Evolutionary conservation across 2,113 vertebrate genomes (phyloP).

Genomic region (Lepus timidus): DNA sequence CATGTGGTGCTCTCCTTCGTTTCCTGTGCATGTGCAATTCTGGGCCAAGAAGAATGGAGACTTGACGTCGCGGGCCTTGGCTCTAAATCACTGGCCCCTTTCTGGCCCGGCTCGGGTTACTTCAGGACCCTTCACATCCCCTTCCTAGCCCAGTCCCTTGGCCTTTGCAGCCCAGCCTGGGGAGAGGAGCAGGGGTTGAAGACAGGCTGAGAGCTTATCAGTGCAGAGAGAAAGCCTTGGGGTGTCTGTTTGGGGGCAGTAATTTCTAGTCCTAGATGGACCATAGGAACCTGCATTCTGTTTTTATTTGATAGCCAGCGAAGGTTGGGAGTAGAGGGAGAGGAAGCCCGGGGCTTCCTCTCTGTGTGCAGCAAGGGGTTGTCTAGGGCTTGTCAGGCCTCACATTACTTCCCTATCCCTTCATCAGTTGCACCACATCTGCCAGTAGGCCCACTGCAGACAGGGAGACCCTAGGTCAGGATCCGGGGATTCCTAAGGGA

Average conservation of each 20-base stretch:
- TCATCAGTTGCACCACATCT: neutral
- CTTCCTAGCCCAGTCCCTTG: neutral
- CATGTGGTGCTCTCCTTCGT: neutral
- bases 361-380: neutral
- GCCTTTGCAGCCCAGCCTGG: accelerated
- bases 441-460: neutral
- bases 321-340: too few species aligned
- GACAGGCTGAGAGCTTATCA: accelerated
- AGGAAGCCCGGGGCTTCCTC: neutral
- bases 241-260: neutral
- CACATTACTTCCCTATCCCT: neutral
- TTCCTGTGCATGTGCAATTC: neutral
- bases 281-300: neutral
- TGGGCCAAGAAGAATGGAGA: neutral
- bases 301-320: too few species aligned
- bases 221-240: neutral
- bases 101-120: neutral
- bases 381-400: neutral
- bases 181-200: too few species aligned
- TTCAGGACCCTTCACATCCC: accelerated
- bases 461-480: neutral
- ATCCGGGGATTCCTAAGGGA: neutral
- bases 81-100: neutral
- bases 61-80: neutral
- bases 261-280: neutral